These are phyloP conservation scores for Drosophila percnosoma DNA, from an alignment of 2,888 invertebrate genomes.

Conservation along the genomic window DNA sequence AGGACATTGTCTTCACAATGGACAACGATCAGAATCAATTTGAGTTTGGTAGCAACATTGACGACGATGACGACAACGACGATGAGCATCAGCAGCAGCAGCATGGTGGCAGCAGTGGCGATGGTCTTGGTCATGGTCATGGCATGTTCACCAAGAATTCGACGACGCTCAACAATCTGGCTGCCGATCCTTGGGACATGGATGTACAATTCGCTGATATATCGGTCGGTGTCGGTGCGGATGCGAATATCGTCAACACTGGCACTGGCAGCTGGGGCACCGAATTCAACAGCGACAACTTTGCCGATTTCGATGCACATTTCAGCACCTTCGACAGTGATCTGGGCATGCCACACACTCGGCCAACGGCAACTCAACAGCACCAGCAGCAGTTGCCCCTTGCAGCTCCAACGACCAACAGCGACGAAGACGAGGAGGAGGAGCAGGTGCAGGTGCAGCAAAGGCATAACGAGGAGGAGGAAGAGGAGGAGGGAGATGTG, in stretches of 20 bases:
- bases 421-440: constrained; percentile 8
- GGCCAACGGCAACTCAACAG: constrained; percentile 18
- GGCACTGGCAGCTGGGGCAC: constrained; percentile 73
- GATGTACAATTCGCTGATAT: constrained; percentile 77
- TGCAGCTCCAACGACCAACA: constrained; percentile 17
- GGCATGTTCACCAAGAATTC: constrained; percentile 68
- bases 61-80: constrained; percentile 77
- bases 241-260: constrained; percentile 52
- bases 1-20: constrained; percentile 77
- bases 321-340: constrained; percentile 81
- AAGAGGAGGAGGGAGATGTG: constrained; percentile 41
- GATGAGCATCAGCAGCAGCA: constrained; percentile 53
- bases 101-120: constrained; percentile 50
- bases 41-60: constrained; percentile 71
- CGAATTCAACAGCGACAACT: constrained; percentile 81
- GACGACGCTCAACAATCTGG: constrained; percentile 58
- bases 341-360: constrained; percentile 63
- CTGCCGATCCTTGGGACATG: constrained; percentile 80
- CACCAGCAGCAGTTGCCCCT: constrained; percentile 15
- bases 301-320: constrained; percentile 84
- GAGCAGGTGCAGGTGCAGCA: neutral
- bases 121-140: constrained; percentile 59
- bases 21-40: constrained; percentile 77
- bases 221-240: constrained; percentile 41
- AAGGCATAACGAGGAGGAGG: neutral